phyloP scores from a whole-genome alignment of 2,888 invertebrate genomes.

The Caenorhabditis sulstoni region DNA sequence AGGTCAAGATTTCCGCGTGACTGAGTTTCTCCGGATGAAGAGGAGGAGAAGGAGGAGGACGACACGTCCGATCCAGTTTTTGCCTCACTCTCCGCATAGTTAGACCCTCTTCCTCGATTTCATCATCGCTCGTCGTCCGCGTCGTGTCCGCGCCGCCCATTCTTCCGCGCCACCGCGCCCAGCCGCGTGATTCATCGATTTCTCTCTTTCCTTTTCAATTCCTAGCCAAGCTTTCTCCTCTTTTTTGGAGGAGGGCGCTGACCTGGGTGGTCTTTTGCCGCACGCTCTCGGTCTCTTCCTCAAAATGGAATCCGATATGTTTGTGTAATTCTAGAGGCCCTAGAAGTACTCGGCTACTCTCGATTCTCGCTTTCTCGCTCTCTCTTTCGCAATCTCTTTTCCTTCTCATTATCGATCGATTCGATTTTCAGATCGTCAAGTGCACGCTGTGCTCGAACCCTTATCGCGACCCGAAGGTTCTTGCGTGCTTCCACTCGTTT shows the following conservation, averaged over 20 bases:
- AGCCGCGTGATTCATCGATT: conserved; percentile 20
- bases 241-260: background rate
- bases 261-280: background rate
- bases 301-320: conserved; percentile 15
- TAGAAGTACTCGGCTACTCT: background rate
- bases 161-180: background rate
- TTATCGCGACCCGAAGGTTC: conserved; percentile 87
- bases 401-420: background rate
- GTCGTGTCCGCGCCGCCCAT: conserved; percentile 9
- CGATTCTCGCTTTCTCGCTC: background rate
- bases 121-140: conserved; percentile 6
- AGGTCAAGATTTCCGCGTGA: conserved; percentile 50
- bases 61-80: background rate
- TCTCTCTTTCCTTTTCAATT: background rate
- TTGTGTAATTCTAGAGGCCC: conserved; percentile 17
- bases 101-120: conserved; percentile 1
- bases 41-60: background rate
- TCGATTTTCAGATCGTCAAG: conserved; percentile 68
- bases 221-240: background rate
- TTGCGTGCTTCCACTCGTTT: conserved; percentile 90
- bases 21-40: background rate
- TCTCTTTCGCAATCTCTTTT: background rate
- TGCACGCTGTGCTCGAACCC: conserved; percentile 83
- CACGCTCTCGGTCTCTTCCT: background rate
- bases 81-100: background rate